These are phyloP conservation scores for Callionymus lyra DNA, from an alignment of 2,113 vertebrate species.

Conservation along the genomic window DNA sequence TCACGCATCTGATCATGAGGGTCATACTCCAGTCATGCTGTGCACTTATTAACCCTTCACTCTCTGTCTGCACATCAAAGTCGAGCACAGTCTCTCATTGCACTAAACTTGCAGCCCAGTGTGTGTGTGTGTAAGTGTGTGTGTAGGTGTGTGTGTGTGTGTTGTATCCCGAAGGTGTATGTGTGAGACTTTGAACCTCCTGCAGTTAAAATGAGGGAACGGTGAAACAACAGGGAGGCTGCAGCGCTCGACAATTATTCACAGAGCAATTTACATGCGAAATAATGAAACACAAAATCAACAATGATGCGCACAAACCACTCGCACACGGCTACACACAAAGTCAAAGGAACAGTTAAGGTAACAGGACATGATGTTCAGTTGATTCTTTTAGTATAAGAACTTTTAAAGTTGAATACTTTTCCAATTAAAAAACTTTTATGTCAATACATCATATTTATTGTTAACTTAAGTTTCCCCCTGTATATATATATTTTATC, in stretches of 20 bases:
- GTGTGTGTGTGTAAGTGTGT: conserved; percentile 3
- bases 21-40: conserved; percentile 24
- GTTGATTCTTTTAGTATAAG: too few species aligned
- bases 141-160: conserved; percentile 15
- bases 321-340: too few species aligned
- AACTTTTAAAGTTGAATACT: too few species aligned
- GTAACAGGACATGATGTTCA: too few species aligned
- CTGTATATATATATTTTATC: too few species aligned
- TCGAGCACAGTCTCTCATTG: conserved; percentile 8
- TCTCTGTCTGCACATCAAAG: neutral
- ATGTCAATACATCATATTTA: too few species aligned
- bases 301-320: neutral
- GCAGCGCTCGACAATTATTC: neutral
- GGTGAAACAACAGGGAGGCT: conserved; percentile 12
- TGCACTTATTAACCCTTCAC: conserved; percentile 28
- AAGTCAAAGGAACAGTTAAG: too few species aligned
- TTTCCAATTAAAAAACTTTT: too few species aligned
- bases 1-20: conserved; percentile 51
- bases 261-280: too few species aligned
- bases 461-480: too few species aligned
- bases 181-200: conserved; percentile 20
- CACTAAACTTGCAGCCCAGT: too few species aligned
- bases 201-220: conserved; percentile 4
- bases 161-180: conserved; percentile 19
- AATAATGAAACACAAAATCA: neutral